These are phyloP conservation scores for Deroplatys truncata DNA, from an alignment of 2,888 invertebrate genomes.

Conservation along the genomic window DNA sequence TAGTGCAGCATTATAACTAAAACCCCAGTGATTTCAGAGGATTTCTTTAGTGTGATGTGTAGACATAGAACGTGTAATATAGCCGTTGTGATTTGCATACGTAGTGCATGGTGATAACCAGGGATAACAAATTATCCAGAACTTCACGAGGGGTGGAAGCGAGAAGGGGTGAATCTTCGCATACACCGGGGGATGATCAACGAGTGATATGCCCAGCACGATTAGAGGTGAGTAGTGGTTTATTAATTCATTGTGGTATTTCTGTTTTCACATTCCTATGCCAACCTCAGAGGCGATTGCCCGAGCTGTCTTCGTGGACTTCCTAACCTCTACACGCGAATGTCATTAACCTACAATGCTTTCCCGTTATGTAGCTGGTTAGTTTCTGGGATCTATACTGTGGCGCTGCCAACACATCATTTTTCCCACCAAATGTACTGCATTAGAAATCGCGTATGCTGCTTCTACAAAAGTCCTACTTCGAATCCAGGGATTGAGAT, in stretches of 20 bases:
- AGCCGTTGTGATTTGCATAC: not conserved
- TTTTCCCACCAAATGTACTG: not conserved
- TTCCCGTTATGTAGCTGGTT: not conserved
- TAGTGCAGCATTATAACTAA: not conserved
- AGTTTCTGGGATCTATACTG: not conserved
- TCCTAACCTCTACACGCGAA: not conserved
- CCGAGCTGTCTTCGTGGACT: not conserved
- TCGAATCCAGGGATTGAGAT: too few species aligned
- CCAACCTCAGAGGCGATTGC: not conserved
- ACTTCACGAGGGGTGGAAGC: not conserved
- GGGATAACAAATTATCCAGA: not conserved
- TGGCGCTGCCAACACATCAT: not conserved
- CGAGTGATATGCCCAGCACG: conserved; percentile 36
- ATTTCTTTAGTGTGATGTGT: not conserved
- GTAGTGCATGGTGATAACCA: not conserved
- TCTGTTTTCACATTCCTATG: not conserved
- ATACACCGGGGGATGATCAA: not conserved
- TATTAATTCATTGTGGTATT: not conserved
- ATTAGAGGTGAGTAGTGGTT: conserved; percentile 34
- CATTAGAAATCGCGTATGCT: not conserved
- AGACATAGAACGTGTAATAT: not conserved
- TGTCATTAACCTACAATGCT: conserved; percentile 2
- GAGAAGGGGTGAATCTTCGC: not conserved
- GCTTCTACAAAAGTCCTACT: too few species aligned
- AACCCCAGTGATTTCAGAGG: not conserved